phyloP scores from a whole-genome alignment of 2,797 vertebrate species.

The Pygocentrus nattereri region DNA sequence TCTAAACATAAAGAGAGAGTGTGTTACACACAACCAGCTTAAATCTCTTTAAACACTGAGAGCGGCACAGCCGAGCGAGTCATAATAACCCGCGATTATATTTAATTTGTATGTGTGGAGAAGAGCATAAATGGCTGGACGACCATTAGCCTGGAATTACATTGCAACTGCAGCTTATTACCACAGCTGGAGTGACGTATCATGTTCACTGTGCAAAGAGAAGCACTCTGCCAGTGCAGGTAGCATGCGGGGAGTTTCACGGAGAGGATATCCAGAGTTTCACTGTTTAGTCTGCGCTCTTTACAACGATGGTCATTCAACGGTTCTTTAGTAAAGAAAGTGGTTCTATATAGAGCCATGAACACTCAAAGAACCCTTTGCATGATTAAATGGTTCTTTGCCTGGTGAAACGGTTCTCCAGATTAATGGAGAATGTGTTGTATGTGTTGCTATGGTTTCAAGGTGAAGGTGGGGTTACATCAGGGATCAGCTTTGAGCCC shows the following conservation, averaged over 20 bases:
- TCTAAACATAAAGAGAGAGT: background rate
- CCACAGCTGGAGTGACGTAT: constrained; percentile 57
- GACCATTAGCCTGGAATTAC: constrained; percentile 57
- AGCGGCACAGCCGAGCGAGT: background rate
- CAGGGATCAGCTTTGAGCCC: too few species aligned
- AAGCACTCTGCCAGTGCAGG: constrained; percentile 16
- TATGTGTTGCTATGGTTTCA: too few species aligned
- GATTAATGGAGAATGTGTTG: too few species aligned
- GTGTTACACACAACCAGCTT: background rate
- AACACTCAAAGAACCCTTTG: too few species aligned
- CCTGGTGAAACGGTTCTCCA: too few species aligned
- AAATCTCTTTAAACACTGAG: background rate
- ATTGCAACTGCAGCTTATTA: constrained; percentile 64
- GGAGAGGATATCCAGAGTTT: background rate
- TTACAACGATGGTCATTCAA: too few species aligned
- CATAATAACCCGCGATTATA: background rate
- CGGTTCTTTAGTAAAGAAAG: too few species aligned
- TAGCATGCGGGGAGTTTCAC: background rate
- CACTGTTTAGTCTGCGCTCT: background rate
- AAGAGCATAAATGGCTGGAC: constrained; percentile 6
- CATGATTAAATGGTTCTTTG: too few species aligned
- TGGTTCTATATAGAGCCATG: too few species aligned
- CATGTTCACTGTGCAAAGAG: constrained; percentile 43
- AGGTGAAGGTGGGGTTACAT: too few species aligned
- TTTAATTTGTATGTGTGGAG: constrained; percentile 20